phyloP scores from a whole-genome alignment of 2,113 vertebrate genomes.

The Rhynchomys soricoides region DNA sequence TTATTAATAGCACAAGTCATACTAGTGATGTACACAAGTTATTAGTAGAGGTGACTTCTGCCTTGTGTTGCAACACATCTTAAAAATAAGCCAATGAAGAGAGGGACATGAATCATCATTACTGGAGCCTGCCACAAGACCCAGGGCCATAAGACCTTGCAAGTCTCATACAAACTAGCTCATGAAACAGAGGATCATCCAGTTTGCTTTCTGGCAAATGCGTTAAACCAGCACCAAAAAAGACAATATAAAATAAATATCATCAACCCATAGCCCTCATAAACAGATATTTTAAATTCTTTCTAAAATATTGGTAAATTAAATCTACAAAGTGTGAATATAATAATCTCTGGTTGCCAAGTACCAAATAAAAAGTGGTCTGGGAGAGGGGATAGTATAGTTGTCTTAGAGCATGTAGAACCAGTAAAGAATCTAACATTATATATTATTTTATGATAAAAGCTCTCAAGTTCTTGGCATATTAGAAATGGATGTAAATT shows the following conservation, averaged over 20 bases:
- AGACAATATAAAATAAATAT: neutral
- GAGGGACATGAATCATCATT: slow-evolving; percentile 70
- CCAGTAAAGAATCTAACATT: neutral
- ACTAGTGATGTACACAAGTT: slow-evolving; percentile 64
- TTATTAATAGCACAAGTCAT: slow-evolving; percentile 76
- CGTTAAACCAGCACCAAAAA: neutral
- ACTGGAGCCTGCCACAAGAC: slow-evolving; percentile 11
- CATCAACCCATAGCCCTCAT: neutral
- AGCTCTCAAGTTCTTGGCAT: neutral
- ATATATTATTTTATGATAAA: neutral
- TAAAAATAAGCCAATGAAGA: slow-evolving; percentile 75
- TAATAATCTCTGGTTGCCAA: neutral
- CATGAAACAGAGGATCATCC: neutral
- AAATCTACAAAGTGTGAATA: neutral
- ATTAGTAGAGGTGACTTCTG: slow-evolving; percentile 63
- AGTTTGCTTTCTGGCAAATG: neutral
- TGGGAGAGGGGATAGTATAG: neutral
- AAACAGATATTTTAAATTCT: neutral
- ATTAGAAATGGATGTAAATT: neutral
- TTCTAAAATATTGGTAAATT: neutral
- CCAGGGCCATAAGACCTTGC: slow-evolving; percentile 16
- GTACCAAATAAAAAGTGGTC: neutral
- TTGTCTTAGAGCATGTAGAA: neutral
- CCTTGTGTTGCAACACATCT: slow-evolving; percentile 60
- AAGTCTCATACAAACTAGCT: neutral